Evolutionary conservation across 2,888 invertebrate species (phyloP), one percentile per base, ranked within the genome.

Genomic region (Mellilla xanthometata): DNA sequence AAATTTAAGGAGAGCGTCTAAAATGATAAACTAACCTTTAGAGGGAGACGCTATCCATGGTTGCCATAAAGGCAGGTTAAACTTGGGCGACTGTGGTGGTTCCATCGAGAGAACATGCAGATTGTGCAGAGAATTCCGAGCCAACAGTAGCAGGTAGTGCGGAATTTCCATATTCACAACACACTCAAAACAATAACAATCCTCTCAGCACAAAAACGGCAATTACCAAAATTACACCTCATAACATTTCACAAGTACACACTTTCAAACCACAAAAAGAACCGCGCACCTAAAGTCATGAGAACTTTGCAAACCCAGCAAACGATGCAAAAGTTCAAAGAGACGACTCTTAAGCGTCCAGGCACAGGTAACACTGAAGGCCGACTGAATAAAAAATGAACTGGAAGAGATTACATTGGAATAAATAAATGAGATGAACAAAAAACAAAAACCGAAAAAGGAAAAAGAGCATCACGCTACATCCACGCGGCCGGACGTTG

Each of bases 371-470:
- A 83, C 74, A 84, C 87, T 86, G 83, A 88, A 88, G 87, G 87
- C 83, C 84, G 86, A 90, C 85, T 90, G 89, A 87, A 88, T 87
- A 90, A 89, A 89, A 90, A 90, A 86, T 80, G 78, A 86, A 79
- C 83, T 87, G 86, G 87, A 86, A 82, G 85, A 89, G 87, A 90
- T 90, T 90, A 90, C 90, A 89, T 88, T 85, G 90, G 90, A 90
- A 90, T 89, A 90, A 89, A 90, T 89, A 90, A 90, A 90, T 89
- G 89, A 89, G 89, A 88, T 86, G 87, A 89, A 90, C 88, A 87
- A 89, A 89, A 89, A 87, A 81, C 76, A 82, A 76, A 82, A 76
- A 80, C 77, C 82, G 63, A 84, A 84, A 47, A 85, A 81, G 77
- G 75, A 85, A 88, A 85, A 88, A 84, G 81, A 69, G 76, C 81